phyloP scores from a whole-genome alignment of 2,888 invertebrate genomes.

The Chirona hameri region DNA sequence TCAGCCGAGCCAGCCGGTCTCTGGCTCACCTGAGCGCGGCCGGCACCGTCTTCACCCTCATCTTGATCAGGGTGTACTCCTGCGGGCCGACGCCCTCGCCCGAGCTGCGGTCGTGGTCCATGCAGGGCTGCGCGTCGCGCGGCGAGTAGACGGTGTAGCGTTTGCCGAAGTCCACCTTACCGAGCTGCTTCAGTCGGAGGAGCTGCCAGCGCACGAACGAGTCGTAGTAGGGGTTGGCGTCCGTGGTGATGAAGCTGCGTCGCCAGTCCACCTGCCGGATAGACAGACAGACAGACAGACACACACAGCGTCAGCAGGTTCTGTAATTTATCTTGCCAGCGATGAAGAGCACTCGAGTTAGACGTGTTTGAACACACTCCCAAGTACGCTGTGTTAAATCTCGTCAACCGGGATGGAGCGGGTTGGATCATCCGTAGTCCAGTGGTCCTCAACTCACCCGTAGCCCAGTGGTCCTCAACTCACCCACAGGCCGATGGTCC shows the following conservation, averaged over 20 bases:
- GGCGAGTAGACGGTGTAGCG: constrained; percentile 95
- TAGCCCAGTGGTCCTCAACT: constrained; percentile 62
- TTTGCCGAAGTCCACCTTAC: constrained; percentile 95
- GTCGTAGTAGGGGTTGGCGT: constrained; percentile 95
- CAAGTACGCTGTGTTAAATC: too few species aligned
- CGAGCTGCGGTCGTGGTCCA: constrained; percentile 95
- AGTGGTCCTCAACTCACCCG: not conserved
- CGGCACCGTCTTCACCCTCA: constrained; percentile 72
- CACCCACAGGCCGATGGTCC: constrained; percentile 61
- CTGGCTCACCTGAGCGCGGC: constrained; percentile 48
- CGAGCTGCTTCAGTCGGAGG: constrained; percentile 71
- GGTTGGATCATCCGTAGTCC: not conserved
- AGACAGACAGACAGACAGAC: constrained; percentile 33
- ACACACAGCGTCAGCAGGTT: too few species aligned
- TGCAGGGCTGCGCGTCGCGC: constrained; percentile 95
- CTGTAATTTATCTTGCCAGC: too few species aligned
- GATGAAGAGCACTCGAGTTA: too few species aligned
- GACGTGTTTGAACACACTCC: too few species aligned
- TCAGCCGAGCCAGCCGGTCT: too few species aligned
- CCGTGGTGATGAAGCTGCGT: constrained; percentile 96
- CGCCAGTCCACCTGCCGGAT: constrained; percentile 86
- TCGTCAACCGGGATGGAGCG: too few species aligned
- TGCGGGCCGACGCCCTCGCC: constrained; percentile 98
- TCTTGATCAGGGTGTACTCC: constrained; percentile 95
- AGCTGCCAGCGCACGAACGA: constrained; percentile 98